Percentiles rank a stretch among this genome's conserved stretches.
These are phyloP conservation scores for Paratrypauchen microcephalus DNA, from an alignment of 2,797 vertebrate genomes.

Conservation along the genomic window DNA sequence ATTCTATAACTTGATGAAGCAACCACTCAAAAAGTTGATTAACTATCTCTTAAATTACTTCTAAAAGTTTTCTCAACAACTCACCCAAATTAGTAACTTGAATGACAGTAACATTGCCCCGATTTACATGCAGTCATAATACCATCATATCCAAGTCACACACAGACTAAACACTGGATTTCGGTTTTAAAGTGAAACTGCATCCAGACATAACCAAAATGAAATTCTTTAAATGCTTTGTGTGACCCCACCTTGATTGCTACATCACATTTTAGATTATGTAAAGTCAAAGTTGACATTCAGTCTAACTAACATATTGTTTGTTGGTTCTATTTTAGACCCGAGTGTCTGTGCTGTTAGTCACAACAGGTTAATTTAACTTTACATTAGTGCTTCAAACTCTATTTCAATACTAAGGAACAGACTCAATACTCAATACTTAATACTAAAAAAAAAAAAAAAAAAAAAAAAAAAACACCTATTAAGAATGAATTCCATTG, in stretches of 20 bases:
- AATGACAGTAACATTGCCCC: not conserved
- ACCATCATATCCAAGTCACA: not conserved
- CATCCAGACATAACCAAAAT: not conserved
- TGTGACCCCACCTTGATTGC: not conserved
- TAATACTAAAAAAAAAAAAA: no score
- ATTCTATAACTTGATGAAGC: not conserved
- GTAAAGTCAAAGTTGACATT: conserved; percentile 13
- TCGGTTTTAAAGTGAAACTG: not conserved
- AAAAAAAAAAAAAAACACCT: no score
- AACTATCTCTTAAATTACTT: not conserved
- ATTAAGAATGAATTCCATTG: no score
- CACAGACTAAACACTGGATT: not conserved
- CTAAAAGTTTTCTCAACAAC: not conserved
- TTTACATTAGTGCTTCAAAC: not conserved
- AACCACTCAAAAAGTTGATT: not conserved
- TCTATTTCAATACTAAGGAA: no score
- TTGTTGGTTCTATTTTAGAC: conserved; percentile 33
- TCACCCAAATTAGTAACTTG: not conserved
- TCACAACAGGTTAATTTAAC: conserved; percentile 6
- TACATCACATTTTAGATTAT: not conserved
- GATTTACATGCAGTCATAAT: not conserved
- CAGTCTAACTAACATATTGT: conserved; percentile 25
- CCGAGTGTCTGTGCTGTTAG: not conserved
- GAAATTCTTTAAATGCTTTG: not conserved
- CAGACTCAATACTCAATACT: no score